A percentile compares a stretch with the other conserved stretches of the same genome.
Evolutionary conservation across 2,797 vertebrate species (phyloP).

Genomic region (Otolemur crassicaudatus): DNA sequence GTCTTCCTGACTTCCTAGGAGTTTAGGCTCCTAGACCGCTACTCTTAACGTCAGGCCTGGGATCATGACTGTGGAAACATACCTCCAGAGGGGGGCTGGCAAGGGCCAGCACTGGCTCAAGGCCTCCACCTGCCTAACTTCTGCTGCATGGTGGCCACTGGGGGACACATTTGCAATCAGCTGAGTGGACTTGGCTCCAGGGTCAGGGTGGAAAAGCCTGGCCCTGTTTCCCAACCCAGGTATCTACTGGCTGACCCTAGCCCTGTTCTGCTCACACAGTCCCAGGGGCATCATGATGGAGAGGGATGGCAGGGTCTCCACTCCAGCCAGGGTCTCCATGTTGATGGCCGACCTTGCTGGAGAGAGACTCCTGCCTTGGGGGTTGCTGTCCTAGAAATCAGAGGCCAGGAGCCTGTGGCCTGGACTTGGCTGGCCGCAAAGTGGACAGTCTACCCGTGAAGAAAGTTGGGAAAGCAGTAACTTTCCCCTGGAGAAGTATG

Average conservation of each 20-base stretch:
- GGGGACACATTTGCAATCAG: not conserved
- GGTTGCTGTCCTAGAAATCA: not conserved
- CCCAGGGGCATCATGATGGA: fast-evolving
- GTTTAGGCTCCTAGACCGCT: not conserved
- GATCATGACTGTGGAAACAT: not conserved
- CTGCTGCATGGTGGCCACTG: not conserved
- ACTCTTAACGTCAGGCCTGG: not conserved
- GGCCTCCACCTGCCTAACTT: not conserved
- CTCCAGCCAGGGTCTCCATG: not conserved
- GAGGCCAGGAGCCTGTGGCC: not conserved
- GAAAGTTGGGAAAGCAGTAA: not conserved
- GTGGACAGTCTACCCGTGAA: not conserved
- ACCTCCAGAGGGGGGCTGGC: not conserved
- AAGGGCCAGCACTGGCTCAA: not conserved
- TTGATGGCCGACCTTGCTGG: not conserved
- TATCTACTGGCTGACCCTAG: not conserved
- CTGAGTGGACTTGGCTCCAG: not conserved
- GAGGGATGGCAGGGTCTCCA: not conserved
- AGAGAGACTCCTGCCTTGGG: not conserved
- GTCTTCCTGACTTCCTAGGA: not conserved
- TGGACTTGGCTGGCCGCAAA: not conserved
- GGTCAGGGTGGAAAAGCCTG: not conserved
- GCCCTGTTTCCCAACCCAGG: fast-evolving
- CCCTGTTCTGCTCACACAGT: not conserved
- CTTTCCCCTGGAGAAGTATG: not conserved